Percentiles rank a stretch among this genome's conserved stretches.
phyloP scores from a whole-genome alignment of 2,888 invertebrate genomes.

The Ophion obscuratus region DNA sequence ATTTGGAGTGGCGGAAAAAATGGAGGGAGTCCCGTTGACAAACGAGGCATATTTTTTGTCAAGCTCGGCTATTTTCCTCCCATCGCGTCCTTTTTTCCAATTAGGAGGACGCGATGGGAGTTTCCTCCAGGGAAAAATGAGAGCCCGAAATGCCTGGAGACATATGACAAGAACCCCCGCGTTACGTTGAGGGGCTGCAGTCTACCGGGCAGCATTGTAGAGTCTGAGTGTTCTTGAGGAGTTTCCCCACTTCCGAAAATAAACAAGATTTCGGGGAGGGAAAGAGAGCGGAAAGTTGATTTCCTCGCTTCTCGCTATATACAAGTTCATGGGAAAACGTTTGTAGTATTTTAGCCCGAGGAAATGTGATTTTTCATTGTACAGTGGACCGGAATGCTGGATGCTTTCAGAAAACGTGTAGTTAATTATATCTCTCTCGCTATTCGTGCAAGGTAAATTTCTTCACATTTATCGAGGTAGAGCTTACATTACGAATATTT shows the following conservation, averaged over 20 bases:
- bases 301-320: constrained; percentile 19
- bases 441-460: not conserved
- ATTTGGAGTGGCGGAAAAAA: constrained; percentile 7
- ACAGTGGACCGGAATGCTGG: constrained; percentile 1
- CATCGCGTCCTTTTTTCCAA: constrained; percentile 47
- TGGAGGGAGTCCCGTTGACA: constrained; percentile 20
- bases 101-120: constrained; percentile 49
- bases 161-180: constrained; percentile 48
- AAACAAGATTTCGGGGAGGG: constrained; percentile 56
- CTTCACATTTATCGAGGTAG: not conserved
- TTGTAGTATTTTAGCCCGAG: constrained; percentile 48
- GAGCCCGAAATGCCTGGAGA: constrained; percentile 31
- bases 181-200: constrained; percentile 36
- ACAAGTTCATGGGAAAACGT: constrained; percentile 23
- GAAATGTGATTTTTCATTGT: constrained; percentile 57
- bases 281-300: constrained; percentile 46
- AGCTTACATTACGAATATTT: not conserved
- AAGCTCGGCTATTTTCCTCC: constrained; percentile 10
- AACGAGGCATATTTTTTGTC: constrained; percentile 47
- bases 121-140: constrained; percentile 27
- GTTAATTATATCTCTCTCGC: constrained; percentile 1
- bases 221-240: constrained; percentile 43
- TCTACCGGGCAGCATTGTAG: constrained; percentile 22
- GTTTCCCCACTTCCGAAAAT: constrained; percentile 60
- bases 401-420: constrained; percentile 7